Percentiles rank a stretch among this genome's conserved stretches.
These are phyloP conservation scores for Drosophila trichaetosa DNA, from an alignment of 2,888 invertebrate genomes.

Conservation along the genomic window DNA sequence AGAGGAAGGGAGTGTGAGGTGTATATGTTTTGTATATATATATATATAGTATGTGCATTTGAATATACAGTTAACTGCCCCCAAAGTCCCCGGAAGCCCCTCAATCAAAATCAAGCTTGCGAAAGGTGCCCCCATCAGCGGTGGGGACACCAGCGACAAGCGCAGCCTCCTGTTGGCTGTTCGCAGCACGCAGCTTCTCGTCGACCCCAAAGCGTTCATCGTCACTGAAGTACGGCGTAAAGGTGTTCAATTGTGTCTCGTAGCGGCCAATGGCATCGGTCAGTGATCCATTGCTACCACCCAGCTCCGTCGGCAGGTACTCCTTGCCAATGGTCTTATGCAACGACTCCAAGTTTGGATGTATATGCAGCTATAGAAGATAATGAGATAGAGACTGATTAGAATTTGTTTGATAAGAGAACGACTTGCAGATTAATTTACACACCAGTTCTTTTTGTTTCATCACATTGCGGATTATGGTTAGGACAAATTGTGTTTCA, in stretches of 20 bases:
- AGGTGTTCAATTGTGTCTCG: conserved; percentile 65
- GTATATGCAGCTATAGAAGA: conserved; percentile 73
- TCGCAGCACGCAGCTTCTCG: conserved; percentile 65
- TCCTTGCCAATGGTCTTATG: conserved; percentile 87
- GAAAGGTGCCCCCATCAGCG: conserved; percentile 72
- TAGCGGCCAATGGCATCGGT: conserved; percentile 66
- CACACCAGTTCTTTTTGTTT: conserved; percentile 81
- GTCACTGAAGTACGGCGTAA: conserved; percentile 74
- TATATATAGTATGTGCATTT: conserved; percentile 64
- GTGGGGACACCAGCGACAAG: conserved; percentile 25
- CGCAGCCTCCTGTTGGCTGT: conserved; percentile 32
- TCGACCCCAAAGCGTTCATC: conserved; percentile 77
- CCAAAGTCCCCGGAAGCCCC: conserved; percentile 14
- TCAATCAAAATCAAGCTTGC: conserved; percentile 79
- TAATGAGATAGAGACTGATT: background rate
- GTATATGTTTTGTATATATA: conserved; percentile 6
- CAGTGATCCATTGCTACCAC: conserved; percentile 87
- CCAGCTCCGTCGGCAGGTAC: conserved; percentile 88
- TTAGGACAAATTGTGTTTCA: conserved; percentile 78
- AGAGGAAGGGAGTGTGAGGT: conserved; percentile 4
- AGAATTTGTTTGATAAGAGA: background rate
- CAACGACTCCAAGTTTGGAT: conserved; percentile 79
- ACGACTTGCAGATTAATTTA: background rate
- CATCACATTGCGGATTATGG: conserved; percentile 78
- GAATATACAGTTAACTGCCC: conserved; percentile 61